Percentiles rank a stretch among this genome's conserved stretches.
phyloP scores from a whole-genome alignment of 1,140 invertebrate genomes.

The Camponotus pennsylvanicus region DNA sequence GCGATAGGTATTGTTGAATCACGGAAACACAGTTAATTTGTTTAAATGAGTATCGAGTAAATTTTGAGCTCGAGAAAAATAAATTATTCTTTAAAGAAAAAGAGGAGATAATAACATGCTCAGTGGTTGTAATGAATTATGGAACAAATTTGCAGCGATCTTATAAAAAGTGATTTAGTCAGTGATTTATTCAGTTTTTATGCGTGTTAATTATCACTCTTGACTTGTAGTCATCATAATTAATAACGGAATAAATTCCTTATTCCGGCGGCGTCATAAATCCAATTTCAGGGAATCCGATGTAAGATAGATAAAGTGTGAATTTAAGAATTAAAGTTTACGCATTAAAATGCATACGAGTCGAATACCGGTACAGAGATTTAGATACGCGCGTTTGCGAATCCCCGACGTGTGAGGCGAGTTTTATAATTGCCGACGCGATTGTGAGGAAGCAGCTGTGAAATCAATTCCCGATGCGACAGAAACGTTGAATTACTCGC shows the following conservation, averaged over 20 bases:
- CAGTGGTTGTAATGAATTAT: neutral
- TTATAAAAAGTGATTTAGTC: neutral
- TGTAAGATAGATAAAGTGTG: neutral
- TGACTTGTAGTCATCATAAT: neutral
- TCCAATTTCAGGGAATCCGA: neutral
- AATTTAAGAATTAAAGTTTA: neutral
- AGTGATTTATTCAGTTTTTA: neutral
- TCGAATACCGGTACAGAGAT: neutral
- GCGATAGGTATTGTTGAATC: neutral
- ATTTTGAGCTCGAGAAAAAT: neutral
- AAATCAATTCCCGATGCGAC: conserved; percentile 23
- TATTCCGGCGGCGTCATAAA: no score
- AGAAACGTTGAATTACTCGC: conserved; percentile 33
- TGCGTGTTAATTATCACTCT: conserved; percentile 19
- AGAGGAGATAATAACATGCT: conserved; percentile 2
- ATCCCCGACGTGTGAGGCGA: neutral
- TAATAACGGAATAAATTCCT: neutral
- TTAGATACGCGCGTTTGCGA: neutral
- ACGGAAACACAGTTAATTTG: neutral
- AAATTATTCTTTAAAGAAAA: conserved; percentile 1
- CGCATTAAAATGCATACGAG: neutral
- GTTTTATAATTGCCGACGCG: conserved; percentile 2
- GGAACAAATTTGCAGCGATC: conserved; percentile 17
- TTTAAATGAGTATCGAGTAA: neutral
- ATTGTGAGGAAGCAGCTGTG: conserved; percentile 5